Base-by-base conservation (phyloP, 2,797 vertebrate genomes). In the Platyrinchus mystaceus region DNA sequence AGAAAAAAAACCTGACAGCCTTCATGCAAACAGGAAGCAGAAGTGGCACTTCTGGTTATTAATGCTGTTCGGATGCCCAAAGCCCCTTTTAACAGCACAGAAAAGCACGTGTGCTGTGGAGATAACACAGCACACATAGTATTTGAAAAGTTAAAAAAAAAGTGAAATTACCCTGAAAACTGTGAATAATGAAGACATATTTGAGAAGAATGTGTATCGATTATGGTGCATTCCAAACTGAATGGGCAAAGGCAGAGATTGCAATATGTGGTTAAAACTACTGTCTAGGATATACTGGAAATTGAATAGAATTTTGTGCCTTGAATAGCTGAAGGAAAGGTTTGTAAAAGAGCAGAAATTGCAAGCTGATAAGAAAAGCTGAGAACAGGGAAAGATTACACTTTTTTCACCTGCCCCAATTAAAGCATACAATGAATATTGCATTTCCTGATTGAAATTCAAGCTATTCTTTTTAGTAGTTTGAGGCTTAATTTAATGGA, bases 391-490 rank as follows among this genome's bases (percentile, higher is more conserved):
- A 37, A 55, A 59, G 76, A n/a, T 11, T 20, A 37, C 21, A 59
- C 9, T 15, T 91, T 91, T 95, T 88, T 82, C 43, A 64, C 32
- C 30, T 85, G 36, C 49, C 44, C 81, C 77, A 89, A 34, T 93
- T 91, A 81, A 70, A 80, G 37, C 22, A 30, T 50, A 64, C 56
- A 84, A 93, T 81, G 75, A 70, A 68, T 64, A 59, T 85, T 90
- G n/a, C 24, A 39, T 83, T 91, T 91, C 67, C 37, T 85, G 70
- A 94, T 87, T 95, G 84, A 90, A 95, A 92, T 79, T 93, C 90
- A 71, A 83, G 14, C 41, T 70, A 66, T 58, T 49, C 41, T 87
- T 76, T 79, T 46, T 77, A 91, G 43, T 26, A 83, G 17, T 92
- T 67, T 34, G 56, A 90, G 43, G 13, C 53, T 92, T 93, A 85